These are phyloP conservation scores for Lymantria monacha DNA, from an alignment of 2,888 invertebrate species.

Conservation along the genomic window DNA sequence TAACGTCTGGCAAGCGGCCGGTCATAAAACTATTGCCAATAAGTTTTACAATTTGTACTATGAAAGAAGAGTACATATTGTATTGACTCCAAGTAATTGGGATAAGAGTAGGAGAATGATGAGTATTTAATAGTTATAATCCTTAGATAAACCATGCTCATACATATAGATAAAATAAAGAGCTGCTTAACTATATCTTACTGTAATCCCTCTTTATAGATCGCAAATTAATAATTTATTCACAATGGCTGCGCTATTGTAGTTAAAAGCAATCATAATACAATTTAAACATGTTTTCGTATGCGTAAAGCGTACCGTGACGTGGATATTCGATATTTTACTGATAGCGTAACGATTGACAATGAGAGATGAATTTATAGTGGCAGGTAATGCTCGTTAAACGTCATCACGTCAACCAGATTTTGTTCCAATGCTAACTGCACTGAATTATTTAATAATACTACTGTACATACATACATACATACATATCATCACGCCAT, in stretches of 20 bases:
- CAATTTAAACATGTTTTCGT: slow-evolving; percentile 56
- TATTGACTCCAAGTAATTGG: too few relatives aligned
- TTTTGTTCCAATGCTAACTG: slow-evolving; percentile 16
- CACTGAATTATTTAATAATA: slow-evolving; percentile 7
- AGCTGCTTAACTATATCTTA: neutral
- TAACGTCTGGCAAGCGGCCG: too few relatives aligned
- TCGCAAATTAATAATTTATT: slow-evolving; percentile 55
- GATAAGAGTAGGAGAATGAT: too few relatives aligned
- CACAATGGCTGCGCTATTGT: slow-evolving; percentile 45
- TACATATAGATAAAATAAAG: neutral
- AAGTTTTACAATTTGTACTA: too few relatives aligned
- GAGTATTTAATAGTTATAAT: slow-evolving; percentile 3
- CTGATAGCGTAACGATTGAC: slow-evolving; percentile 47
- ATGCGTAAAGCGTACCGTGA: slow-evolving; percentile 51
- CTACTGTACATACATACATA: too few relatives aligned
- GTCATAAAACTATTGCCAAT: too few relatives aligned
- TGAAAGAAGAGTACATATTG: too few relatives aligned
- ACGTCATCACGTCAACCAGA: slow-evolving; percentile 23
- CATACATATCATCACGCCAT: too few relatives aligned
- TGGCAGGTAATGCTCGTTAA: slow-evolving; percentile 37
- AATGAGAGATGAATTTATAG: slow-evolving; percentile 57
- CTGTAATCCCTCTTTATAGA: slow-evolving; percentile 42
- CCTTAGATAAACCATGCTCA: neutral
- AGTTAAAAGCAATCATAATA: slow-evolving; percentile 54
- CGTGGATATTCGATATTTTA: slow-evolving; percentile 58